These are phyloP conservation scores for Neosalanx taihuensis DNA, from an alignment of 2,797 vertebrate species.

Conservation along the genomic window DNA sequence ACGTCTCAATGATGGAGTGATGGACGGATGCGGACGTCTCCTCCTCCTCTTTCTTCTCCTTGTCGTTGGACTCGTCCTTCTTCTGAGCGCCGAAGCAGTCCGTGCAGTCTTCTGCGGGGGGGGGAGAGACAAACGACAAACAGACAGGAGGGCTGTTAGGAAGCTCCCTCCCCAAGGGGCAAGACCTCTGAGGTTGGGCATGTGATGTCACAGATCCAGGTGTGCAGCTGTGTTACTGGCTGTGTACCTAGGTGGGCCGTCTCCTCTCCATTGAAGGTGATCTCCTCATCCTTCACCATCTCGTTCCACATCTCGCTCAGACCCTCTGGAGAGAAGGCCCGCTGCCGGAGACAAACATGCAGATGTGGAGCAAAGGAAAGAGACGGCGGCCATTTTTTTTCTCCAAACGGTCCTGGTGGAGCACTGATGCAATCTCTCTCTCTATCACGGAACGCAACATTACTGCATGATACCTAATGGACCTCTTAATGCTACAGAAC, in stretches of 20 bases:
- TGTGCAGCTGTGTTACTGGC: too few relatives aligned
- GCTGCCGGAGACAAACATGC: constrained; percentile 63
- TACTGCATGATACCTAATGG: background rate
- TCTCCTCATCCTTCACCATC: constrained; percentile 99
- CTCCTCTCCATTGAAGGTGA: constrained; percentile 87
- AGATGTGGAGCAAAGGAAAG: background rate
- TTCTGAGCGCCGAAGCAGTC: constrained; percentile 85
- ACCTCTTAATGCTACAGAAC: background rate
- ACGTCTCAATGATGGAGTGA: constrained; percentile 93
- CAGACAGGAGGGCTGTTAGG: background rate
- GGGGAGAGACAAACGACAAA: constrained; percentile 12
- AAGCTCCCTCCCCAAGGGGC: background rate
- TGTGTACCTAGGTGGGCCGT: constrained; percentile 76
- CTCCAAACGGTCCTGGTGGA: background rate
- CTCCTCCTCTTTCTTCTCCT: constrained; percentile 97
- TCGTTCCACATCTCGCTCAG: constrained; percentile 98
- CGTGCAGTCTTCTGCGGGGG: constrained; percentile 81
- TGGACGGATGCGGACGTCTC: constrained; percentile 78
- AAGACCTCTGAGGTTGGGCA: too few relatives aligned
- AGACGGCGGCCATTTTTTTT: background rate
- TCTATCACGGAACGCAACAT: background rate
- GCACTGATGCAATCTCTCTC: background rate
- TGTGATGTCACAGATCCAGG: too few relatives aligned
- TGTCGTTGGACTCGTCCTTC: constrained; percentile 94
- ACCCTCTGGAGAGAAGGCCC: constrained; percentile 94